Conservation (phyloP, 2,797 vertebrate species). For the Arrhamphus sclerolepis region DNA sequence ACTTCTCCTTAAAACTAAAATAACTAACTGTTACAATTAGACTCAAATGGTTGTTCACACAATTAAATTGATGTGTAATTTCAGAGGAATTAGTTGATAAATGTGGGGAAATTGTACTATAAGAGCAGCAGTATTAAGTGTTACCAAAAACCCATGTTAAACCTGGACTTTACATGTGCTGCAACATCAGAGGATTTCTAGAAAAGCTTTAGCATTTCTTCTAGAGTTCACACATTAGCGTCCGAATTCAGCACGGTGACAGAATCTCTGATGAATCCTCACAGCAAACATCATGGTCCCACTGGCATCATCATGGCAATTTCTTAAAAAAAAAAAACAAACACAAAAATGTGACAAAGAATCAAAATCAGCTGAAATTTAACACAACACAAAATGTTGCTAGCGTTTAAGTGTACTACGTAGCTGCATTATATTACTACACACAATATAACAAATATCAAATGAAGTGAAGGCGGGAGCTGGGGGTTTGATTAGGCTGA, state of each 20-base stretch:
- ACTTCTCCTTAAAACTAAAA: too few relatives aligned
- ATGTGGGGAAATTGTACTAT: too few relatives aligned
- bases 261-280: slow-evolving; percentile 2
- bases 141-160: background rate
- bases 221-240: background rate
- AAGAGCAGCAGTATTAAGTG: background rate
- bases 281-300: background rate
- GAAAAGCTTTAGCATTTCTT: background rate
- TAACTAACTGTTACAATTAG: too few relatives aligned
- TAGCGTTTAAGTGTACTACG: slow-evolving; percentile 8
- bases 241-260: slow-evolving; percentile 2
- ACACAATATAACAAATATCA: slow-evolving; percentile 36
- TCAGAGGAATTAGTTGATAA: too few relatives aligned
- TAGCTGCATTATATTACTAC: slow-evolving; percentile 61
- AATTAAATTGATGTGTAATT: too few relatives aligned
- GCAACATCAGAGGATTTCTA: background rate
- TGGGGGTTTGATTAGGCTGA: slow-evolving; percentile 24
- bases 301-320: slow-evolving; percentile 1
- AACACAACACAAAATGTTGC: too few relatives aligned
- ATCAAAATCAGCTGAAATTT: background rate
- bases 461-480: slow-evolving; percentile 42
- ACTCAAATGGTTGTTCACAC: too few relatives aligned
- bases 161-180: background rate
- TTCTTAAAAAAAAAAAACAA: slow-evolving; percentile 20
- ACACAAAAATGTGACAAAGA: background rate